Evolutionary conservation across 2,888 invertebrate genomes (phyloP), one percentile per base, ranked within the genome.

Genomic region (Acheta domesticus): DNA sequence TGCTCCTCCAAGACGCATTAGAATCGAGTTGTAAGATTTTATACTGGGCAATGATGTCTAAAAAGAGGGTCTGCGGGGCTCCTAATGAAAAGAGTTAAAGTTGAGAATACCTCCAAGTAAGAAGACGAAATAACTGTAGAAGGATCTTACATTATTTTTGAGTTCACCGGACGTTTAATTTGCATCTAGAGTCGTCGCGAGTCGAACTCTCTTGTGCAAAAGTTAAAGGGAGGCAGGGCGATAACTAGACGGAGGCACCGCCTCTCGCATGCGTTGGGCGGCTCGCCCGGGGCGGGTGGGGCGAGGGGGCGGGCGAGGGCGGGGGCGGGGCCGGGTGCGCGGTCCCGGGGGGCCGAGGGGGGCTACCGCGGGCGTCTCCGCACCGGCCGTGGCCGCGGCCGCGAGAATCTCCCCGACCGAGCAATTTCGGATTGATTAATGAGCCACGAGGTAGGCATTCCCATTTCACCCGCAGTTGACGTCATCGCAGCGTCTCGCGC

Each of bases 361-460:
- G 76, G 23, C 36, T 11, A 36, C 80, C 78, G 36, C 36, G 36
- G 36, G 36, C 36, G 36, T 36, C 36, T 49, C 16, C 23, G 77
- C 48, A 77, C 49, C 21, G 20, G 49, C 20, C 16, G 77, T 12
- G 50, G 48, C 20, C 77, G 12, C 19, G 77, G 8, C 49, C 20
- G 77, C 21, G 14, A 5, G n/a, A 62, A 62, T n/a, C 16, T n/a
- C 62, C 62, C 62, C 16, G n/a, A 14, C n/a, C 16, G 62, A 62
- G 62, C 62, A 62, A 62, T 62, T 62, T n/a, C 62, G 62, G n/a
- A 62, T 62, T 62, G 62, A 62, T 62, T 62, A 62, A 62, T 62
- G 62, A 62, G 8, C 16, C 62, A 62, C 62, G 62, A 62, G 62
- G 62, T 62, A 62, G 62, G 62, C 62, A 62, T 62, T 62, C 62